Percentiles rank a stretch among this genome's conserved stretches.
phyloP scores from a whole-genome alignment of 2,797 vertebrate species.

The Cuculus canorus region DNA sequence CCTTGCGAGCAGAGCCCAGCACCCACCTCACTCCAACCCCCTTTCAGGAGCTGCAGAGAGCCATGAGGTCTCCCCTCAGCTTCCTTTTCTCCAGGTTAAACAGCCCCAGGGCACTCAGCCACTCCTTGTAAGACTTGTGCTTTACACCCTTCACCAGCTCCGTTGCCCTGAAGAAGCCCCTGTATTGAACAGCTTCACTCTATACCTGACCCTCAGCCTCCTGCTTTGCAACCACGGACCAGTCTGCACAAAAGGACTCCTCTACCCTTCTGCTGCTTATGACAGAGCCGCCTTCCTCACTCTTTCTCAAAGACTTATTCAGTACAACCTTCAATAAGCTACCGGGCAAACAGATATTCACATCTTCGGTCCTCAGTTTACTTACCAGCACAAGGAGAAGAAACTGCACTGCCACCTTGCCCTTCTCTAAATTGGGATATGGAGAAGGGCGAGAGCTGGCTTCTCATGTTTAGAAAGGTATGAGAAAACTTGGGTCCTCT shows the following conservation, averaged over 20 bases:
- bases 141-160: too few relatives aligned
- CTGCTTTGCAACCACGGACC: neutral
- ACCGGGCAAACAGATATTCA: neutral
- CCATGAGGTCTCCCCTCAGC: too few relatives aligned
- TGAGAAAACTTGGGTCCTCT: neutral
- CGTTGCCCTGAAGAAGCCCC: too few relatives aligned
- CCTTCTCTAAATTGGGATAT: neutral
- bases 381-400: neutral
- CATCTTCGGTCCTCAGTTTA: neutral
- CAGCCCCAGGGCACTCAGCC: too few relatives aligned
- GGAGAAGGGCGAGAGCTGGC: neutral
- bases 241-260: neutral
- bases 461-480: neutral
- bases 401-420: neutral
- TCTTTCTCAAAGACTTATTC: neutral
- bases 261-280: neutral
- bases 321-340: neutral
- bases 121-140: too few relatives aligned
- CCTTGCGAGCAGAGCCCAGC: too few relatives aligned
- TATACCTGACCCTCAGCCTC: too few relatives aligned
- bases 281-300: neutral
- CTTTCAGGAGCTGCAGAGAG: too few relatives aligned
- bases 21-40: too few relatives aligned
- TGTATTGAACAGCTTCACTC: neutral
- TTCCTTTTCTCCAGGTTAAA: too few relatives aligned